Base-by-base conservation (phyloP, 2,113 vertebrate species). In the Pomatorhinus ruficollis region DNA sequence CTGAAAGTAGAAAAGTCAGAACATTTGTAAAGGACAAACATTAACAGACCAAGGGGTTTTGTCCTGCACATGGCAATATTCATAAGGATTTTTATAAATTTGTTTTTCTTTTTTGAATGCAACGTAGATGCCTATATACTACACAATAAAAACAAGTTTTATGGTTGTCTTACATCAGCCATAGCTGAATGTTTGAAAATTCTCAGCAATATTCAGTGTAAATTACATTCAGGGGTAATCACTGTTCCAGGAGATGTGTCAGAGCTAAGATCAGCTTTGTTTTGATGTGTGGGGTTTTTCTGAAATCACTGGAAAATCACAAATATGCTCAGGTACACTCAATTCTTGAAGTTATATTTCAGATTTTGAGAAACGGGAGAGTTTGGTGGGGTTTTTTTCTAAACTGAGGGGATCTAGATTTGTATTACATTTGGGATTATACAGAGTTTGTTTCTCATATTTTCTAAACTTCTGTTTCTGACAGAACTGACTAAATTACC, bases 1-100 rank as follows among this genome's bases (percentile, higher is more conserved):
- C 99, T 99, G 89, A 8, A 83, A 77, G 16, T 11, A 59, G 31
- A 54, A 59, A 83, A 94, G 25, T 52, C 47, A 84, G 47, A 63
- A 92, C 7, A 93, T 37, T 66, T 60, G 35, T 78, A 21, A 77
- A 75, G 30, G n/a, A 37, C 8, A 77, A 64, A 31, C 12, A 33
- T 44, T 39, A 76, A 69, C 1, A 80, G 27, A 44, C 28, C 1
- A 12, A 63, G 15, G 10, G n/a, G 6, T 47, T 75, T 35, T 88
- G 19, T 74, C 37, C 47, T 50, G n/a, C 27, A 70, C 15, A 35
- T 6, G 63, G 9, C 7, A 64, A 60, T 23, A 78, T 12, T 59
- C 15, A 4, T 18, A 66, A 71, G 7, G 11, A 9, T 13, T 11
- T 44, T 39, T 7, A 2, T 2, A 8, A 25, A 24, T 17, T 15